Percentiles rank a stretch among this genome's conserved stretches.
These are phyloP conservation scores for Alviniconcha marisindica DNA, from an alignment of 1,140 invertebrate genomes.

Conservation along the genomic window DNA sequence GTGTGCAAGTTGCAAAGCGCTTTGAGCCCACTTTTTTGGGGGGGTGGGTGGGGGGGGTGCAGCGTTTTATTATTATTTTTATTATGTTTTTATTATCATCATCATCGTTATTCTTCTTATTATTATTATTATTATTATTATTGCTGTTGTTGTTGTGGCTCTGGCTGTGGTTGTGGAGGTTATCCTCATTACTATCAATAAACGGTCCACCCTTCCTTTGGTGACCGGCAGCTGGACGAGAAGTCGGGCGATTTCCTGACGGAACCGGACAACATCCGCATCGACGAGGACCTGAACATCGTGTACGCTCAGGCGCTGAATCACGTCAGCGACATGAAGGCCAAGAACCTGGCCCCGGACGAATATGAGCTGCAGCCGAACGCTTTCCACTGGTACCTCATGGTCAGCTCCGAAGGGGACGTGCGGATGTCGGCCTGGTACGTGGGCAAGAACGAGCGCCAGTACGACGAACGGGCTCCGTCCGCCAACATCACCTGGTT, in stretches of 20 bases:
- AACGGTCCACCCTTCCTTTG: too few relatives aligned
- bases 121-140: too few relatives aligned
- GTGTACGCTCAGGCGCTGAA: constrained; percentile 49
- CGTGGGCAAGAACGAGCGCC: constrained; percentile 36
- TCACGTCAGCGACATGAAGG: constrained; percentile 48
- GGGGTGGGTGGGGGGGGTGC: too few relatives aligned
- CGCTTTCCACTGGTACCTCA: constrained; percentile 45
- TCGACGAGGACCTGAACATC: constrained; percentile 26
- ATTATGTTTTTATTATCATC: too few relatives aligned
- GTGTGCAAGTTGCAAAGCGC: too few relatives aligned
- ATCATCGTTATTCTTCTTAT: too few relatives aligned
- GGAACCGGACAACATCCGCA: constrained; percentile 44
- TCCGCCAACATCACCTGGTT: constrained; percentile 49
- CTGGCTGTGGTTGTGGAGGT: too few relatives aligned
- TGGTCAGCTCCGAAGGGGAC: constrained; percentile 38
- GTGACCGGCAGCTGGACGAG: constrained; percentile 24
- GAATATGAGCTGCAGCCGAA: constrained; percentile 46
- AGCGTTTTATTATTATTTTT: too few relatives aligned
- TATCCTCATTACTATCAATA: too few relatives aligned
- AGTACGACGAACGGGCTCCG: constrained; percentile 40
- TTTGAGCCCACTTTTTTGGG: too few relatives aligned
- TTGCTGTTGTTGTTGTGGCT: too few relatives aligned
- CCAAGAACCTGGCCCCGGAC: constrained; percentile 34
- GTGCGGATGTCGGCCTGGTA: constrained; percentile 48
- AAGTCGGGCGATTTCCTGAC: constrained; percentile 25